These are phyloP conservation scores for Drosophila ambigua DNA, from an alignment of 1,140 invertebrate species.

Conservation along the genomic window DNA sequence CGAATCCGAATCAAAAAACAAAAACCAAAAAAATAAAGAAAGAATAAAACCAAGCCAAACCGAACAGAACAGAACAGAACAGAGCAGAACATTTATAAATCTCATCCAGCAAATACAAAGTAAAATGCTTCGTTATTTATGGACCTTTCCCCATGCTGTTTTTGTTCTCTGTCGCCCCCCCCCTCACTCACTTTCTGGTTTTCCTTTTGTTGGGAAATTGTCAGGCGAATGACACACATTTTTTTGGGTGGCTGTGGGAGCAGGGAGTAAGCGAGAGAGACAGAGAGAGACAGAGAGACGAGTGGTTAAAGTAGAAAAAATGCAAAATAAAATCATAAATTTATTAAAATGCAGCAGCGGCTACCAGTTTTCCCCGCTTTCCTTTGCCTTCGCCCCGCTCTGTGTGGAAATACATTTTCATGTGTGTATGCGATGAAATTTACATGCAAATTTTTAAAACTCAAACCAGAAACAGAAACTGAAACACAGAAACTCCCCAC, in stretches of 20 bases:
- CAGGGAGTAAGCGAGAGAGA: neutral
- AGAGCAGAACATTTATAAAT: slow-evolving; percentile 64
- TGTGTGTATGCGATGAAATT: slow-evolving; percentile 73
- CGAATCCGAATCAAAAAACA: slow-evolving; percentile 26
- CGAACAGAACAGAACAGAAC: slow-evolving; percentile 31
- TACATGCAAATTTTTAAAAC: slow-evolving; percentile 78
- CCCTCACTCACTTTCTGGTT: neutral
- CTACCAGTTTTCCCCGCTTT: slow-evolving; percentile 43
- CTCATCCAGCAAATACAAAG: slow-evolving; percentile 64
- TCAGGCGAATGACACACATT: slow-evolving; percentile 74
- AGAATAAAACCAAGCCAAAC: neutral
- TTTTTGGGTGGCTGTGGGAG: neutral
- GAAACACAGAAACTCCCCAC: too few species aligned
- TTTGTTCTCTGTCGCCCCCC: neutral
- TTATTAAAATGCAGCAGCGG: slow-evolving; percentile 74
- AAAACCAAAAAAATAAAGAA: slow-evolving; percentile 40
- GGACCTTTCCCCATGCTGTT: slow-evolving; percentile 18
- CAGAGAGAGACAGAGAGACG: slow-evolving; percentile 4
- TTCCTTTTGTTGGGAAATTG: slow-evolving; percentile 50
- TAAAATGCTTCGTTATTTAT: slow-evolving; percentile 76
- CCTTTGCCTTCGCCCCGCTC: neutral
- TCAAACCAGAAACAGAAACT: slow-evolving; percentile 21
- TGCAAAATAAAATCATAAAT: slow-evolving; percentile 79
- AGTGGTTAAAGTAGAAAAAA: slow-evolving; percentile 40
- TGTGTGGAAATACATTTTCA: slow-evolving; percentile 67